Evolutionary conservation across 2,797 vertebrate genomes (phyloP), one percentile per base, ranked within the genome.

Genomic region (Pogoniulus pusillus): DNA sequence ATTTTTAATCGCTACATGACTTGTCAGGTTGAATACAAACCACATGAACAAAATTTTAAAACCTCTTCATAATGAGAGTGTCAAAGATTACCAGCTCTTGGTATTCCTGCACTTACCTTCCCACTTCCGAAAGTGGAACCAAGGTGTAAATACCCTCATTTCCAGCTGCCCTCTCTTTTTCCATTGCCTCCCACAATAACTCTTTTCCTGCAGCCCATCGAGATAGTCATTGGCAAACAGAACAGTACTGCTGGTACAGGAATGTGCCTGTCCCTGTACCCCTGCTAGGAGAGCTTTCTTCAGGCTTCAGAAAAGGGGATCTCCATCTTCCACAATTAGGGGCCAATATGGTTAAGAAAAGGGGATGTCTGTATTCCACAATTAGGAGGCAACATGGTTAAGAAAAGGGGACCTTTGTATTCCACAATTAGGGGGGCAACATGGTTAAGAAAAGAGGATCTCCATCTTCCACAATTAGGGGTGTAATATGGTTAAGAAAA

Each of bases 1-100:
- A 98, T 98, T 98, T 99, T 98, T 98, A 98, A 98, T 99, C 98
- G 93, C 98, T 98, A 98, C 97, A 97, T 98, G 98, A 99, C 98
- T 98, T 99, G 98, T 99, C 98, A 98, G 98, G 96, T 98, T 98
- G 98, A 98, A 99, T 99, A 98, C 95, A 96, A 98, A 97, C 97
- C 97, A 96, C 97, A 97, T 95, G 97, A 96, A 97, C 98, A 98
- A 97, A 98, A 98, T 98, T 97, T 98, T 98, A 98, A 95, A 98
- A 97, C 97, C 96, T 96, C 97, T 94, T 97, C 97, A 96, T 96
- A 95, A 96, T 87, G 79, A 95, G 74, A 81, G 85, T 89, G 70
- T 93, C 81, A 94, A 90, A 93, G 84, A 95, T 62, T 89, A 72
- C 80, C 34, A 80, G 65, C 37, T 73, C n/a, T 65, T 7, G 6